Conservation (phyloP, 2,113 vertebrate genomes). For the Pteruthius melanotis region DNA sequence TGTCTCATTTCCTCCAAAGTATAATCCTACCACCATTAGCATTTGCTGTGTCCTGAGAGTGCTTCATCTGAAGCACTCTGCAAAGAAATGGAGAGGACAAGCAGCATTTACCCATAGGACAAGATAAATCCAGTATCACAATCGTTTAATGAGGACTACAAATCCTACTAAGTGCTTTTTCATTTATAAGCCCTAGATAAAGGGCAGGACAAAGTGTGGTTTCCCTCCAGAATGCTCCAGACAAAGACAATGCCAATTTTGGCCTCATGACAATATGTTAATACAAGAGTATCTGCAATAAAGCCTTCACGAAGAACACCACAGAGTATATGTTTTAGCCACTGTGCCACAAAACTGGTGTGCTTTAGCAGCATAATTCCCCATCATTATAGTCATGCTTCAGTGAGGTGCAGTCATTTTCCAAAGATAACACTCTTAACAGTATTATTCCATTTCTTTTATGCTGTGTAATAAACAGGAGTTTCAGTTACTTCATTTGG, state of each 20-base stretch:
- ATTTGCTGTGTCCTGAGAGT: not conserved
- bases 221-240: not conserved
- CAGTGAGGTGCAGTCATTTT: not conserved
- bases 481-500: not conserved
- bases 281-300: not conserved
- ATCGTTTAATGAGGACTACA: conserved; percentile 30
- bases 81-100: conserved; percentile 17
- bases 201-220: not conserved
- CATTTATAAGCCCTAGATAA: conserved; percentile 31
- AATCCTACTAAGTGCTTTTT: conserved; percentile 30
- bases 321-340: not conserved
- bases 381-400: not conserved
- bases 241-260: not conserved
- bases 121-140: conserved; percentile 40
- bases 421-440: not conserved
- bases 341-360: not conserved
- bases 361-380: not conserved
- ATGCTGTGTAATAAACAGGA: not conserved
- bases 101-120: conserved; percentile 26
- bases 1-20: not conserved
- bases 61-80: not conserved
- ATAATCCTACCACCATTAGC: not conserved
- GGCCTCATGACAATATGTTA: not conserved
- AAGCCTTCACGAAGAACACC: not conserved
- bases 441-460: not conserved